These are phyloP conservation scores for Drosophila obscura DNA, from an alignment of 1,140 invertebrate genomes.

Conservation along the genomic window DNA sequence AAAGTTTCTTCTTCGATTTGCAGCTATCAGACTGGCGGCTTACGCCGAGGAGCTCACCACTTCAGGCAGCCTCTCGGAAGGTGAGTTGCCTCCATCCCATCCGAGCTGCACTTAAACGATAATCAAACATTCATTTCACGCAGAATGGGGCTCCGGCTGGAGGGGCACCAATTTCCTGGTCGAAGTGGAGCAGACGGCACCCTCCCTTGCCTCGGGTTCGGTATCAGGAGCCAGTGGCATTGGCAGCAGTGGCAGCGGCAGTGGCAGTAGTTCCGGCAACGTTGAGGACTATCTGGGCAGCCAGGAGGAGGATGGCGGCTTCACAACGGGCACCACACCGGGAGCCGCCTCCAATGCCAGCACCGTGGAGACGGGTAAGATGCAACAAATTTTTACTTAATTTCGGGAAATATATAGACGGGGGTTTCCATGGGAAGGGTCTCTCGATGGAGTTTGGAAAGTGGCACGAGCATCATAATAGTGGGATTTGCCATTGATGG, in stretches of 20 bases:
- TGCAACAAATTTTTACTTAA: not conserved
- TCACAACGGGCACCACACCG: slow-evolving; percentile 45
- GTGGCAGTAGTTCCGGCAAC: slow-evolving; percentile 33
- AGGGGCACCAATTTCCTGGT: slow-evolving; percentile 77
- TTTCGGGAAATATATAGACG: too few species aligned
- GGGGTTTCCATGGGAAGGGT: too few species aligned
- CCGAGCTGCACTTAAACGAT: too few species aligned
- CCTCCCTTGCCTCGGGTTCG: slow-evolving; percentile 43
- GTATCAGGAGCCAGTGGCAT: slow-evolving; percentile 13
- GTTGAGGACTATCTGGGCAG: slow-evolving; percentile 74
- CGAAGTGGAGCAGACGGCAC: slow-evolving; percentile 77
- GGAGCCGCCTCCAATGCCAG: slow-evolving; percentile 52
- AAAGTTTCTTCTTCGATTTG: slow-evolving; percentile 16
- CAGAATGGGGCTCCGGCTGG: slow-evolving; percentile 83
- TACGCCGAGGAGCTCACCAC: slow-evolving; percentile 62
- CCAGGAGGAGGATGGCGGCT: slow-evolving; percentile 52
- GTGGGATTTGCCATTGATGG: too few species aligned
- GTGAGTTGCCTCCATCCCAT: slow-evolving; percentile 31
- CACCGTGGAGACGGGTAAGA: slow-evolving; percentile 50
- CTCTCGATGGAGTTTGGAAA: too few species aligned
- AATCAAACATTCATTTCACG: not conserved
- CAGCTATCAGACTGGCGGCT: slow-evolving; percentile 66
- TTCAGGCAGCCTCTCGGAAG: slow-evolving; percentile 72
- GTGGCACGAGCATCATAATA: too few species aligned
- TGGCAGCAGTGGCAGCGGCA: slow-evolving; percentile 23